Evolutionary conservation across 92 coral and sea anemone species (phyloP), one percentile per base, ranked within the genome.

Genomic region (Epizoanthus rinbou): DNA sequence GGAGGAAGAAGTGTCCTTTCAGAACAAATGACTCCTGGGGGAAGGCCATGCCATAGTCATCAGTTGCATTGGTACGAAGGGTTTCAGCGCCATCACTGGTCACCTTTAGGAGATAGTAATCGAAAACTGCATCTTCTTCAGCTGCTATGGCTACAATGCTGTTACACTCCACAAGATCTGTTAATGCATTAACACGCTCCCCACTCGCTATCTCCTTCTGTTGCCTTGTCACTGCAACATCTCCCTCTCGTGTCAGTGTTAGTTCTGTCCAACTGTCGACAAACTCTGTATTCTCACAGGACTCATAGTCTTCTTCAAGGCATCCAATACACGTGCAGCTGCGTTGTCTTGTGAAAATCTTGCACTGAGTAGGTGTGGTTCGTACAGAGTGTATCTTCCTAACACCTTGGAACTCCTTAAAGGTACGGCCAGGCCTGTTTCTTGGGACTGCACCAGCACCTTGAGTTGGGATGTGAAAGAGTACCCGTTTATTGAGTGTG

Each of bases 141-240:
- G 85, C 85, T 52, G 85, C 85, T 52, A 82, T 82, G 8, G 79
- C 85, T 8, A 69, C 85, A 69, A 69, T 69, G 72, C 85, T 82
- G 24, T 73, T 73, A 4, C 47, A 17, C 23, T 58, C 33, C 8
- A 62, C 74, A 31, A 80, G 28, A n/a, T 64, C 60, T 23, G 73
- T 25, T n/a, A 64, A 8, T 21, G 22, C 58, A 60, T 60, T 23
- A 0, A 64, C 53, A 14, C 57, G 47, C 21, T 23, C 74, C 23
- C 69, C 73, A n/a, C 8, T 18, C 5, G 24, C 73, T 17, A 45
- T 17, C 17, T 67, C 22, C 73, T 64, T 69, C 22, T 16, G 28
- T 14, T 68, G 50, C 72, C 74, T 24, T 66, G 80, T 82, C 14
- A 59, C 73, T 19, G 86, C 86, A 3, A 15, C 80, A 22, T 23